phyloP scores from a whole-genome alignment of 1,140 invertebrate genomes.

The Phymastichus coffea region DNA sequence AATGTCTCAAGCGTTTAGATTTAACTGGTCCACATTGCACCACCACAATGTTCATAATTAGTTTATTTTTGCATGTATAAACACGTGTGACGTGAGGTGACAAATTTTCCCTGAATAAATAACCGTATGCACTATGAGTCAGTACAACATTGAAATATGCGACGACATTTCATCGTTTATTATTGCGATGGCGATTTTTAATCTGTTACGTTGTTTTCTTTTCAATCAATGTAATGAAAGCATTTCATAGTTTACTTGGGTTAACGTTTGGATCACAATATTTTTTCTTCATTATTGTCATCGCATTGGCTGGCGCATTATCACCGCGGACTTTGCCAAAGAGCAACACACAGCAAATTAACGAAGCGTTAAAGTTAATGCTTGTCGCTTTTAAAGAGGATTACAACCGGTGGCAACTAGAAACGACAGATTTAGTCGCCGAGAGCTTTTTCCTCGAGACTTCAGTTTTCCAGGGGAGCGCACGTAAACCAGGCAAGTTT shows the following conservation, averaged over 20 bases:
- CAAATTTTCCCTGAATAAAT: constrained; percentile 12
- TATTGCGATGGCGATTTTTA: no score
- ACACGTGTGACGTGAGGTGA: background rate
- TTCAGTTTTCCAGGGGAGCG: constrained; percentile 1
- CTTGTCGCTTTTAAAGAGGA: constrained; percentile 44
- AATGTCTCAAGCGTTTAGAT: background rate
- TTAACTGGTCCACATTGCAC: background rate
- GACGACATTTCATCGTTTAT: no score
- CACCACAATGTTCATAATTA: constrained; percentile 1
- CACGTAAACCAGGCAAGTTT: constrained; percentile 2
- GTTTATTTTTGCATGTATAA: constrained; percentile 11
- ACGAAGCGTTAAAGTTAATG: constrained; percentile 45
- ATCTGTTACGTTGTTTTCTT: no score
- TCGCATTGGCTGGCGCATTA: no score
- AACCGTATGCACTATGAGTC: no score
- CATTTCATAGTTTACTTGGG: no score
- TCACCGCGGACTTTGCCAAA: no score
- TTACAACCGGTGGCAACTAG: constrained; percentile 29
- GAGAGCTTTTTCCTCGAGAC: background rate
- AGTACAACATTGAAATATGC: no score
- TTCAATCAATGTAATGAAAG: no score
- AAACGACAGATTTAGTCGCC: background rate
- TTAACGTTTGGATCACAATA: no score
- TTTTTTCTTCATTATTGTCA: no score
- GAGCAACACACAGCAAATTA: constrained; percentile 28